These are phyloP conservation scores for Oriolus oriolus DNA, from an alignment of 2,113 vertebrate species.

Conservation along the genomic window DNA sequence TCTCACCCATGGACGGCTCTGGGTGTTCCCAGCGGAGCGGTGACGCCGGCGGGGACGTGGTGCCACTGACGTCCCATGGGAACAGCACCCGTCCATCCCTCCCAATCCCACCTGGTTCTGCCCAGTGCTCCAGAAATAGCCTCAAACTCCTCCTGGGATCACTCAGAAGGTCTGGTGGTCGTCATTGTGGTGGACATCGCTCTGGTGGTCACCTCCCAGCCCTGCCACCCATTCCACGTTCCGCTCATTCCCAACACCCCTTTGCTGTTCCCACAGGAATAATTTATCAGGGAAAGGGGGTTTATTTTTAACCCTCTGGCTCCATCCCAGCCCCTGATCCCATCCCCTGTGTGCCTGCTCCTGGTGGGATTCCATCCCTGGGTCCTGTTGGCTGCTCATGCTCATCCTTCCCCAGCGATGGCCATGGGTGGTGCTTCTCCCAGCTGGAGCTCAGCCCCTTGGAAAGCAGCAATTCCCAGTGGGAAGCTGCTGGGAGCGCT, in stretches of 20 bases:
- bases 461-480: neutral
- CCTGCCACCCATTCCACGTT: neutral
- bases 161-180: fast-evolving
- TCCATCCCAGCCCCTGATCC: neutral
- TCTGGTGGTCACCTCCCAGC: neutral
- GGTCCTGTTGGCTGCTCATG: fast-evolving
- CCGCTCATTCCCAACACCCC: neutral
- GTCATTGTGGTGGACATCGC: fast-evolving
- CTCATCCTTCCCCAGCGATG: neutral
- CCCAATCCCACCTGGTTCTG: too few relatives aligned
- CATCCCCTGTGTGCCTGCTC: neutral
- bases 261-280: neutral
- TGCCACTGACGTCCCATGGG: neutral
- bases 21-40: fast-evolving
- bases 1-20: neutral
- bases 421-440: neutral
- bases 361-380: neutral
- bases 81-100: fast-evolving
- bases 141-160: neutral
- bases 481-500: neutral
- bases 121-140: fast-evolving
- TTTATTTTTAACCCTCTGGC: neutral
- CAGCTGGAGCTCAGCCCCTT: neutral
- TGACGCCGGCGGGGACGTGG: fast-evolving
- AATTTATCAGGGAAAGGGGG: too few relatives aligned